Conservation (phyloP, 2,113 vertebrate genomes). For the Euleptes europaea region DNA sequence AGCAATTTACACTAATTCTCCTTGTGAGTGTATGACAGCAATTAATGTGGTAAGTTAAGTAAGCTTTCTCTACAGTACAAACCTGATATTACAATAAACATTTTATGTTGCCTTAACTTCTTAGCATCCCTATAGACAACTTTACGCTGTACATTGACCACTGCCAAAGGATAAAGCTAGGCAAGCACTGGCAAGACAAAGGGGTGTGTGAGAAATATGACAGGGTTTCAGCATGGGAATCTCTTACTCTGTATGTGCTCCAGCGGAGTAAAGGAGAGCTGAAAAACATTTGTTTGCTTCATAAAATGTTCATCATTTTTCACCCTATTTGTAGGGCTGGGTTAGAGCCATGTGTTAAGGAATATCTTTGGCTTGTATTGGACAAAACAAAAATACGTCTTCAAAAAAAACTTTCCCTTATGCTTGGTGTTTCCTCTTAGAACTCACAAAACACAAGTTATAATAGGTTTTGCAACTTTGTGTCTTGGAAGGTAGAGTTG, state of each 20-base stretch:
- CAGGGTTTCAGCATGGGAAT: slow-evolving; percentile 52
- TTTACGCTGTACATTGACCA: slow-evolving; percentile 39
- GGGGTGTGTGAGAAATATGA: slow-evolving; percentile 46
- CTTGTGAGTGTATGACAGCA: background rate
- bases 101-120: slow-evolving; percentile 41
- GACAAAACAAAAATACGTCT: background rate
- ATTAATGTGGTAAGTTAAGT: slow-evolving; percentile 53
- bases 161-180: slow-evolving; percentile 36
- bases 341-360: background rate
- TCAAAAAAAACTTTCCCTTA: background rate
- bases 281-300: slow-evolving; percentile 28
- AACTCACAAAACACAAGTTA: background rate
- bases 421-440: background rate
- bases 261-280: slow-evolving; percentile 37
- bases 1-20: slow-evolving; percentile 26
- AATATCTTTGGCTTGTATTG: background rate
- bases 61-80: slow-evolving; percentile 46
- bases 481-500: background rate
- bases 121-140: slow-evolving; percentile 40
- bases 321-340: background rate
- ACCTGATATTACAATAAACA: slow-evolving; percentile 36
- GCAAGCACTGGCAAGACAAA: slow-evolving; percentile 50
- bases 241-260: slow-evolving; percentile 20
- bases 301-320: slow-evolving; percentile 13
- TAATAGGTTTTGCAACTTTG: background rate